Percentiles rank a stretch among this genome's conserved stretches.
Evolutionary conservation across 2,113 vertebrate genomes (phyloP).

Genomic region (Hippocampus zosterae): DNA sequence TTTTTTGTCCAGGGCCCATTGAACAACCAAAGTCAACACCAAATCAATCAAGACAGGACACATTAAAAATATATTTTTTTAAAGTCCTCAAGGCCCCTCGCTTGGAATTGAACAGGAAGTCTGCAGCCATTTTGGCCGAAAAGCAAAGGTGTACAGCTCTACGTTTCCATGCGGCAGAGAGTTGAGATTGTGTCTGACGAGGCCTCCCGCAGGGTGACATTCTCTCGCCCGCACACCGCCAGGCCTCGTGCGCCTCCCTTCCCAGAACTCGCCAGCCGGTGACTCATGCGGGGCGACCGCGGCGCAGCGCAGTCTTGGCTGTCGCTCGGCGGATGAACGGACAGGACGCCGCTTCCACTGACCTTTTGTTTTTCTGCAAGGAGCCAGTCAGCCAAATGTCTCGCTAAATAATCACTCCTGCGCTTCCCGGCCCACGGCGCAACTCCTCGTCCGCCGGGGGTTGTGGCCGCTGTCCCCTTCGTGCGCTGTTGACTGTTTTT

Average conservation of each 20-base stretch:
- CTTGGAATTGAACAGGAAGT: too few relatives aligned
- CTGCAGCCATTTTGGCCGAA: neutral
- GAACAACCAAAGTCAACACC: too few relatives aligned
- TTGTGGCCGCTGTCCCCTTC: conserved; percentile 15
- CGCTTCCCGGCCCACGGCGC: conserved; percentile 29
- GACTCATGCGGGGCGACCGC: conserved; percentile 52
- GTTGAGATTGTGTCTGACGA: conserved; percentile 32
- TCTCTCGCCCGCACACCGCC: conserved; percentile 10
- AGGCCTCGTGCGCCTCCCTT: conserved; percentile 38
- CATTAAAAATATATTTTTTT: too few relatives aligned
- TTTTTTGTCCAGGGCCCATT: neutral
- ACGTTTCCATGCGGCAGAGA: neutral
- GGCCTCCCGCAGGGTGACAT: conserved; percentile 20
- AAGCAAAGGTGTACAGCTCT: neutral
- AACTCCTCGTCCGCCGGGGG: neutral
- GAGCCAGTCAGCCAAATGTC: conserved; percentile 48
- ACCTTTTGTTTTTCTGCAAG: conserved; percentile 46
- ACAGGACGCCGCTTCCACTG: conserved; percentile 46
- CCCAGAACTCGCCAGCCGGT: conserved; percentile 56
- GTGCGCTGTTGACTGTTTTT: conserved; percentile 4
- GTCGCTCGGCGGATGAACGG: conserved; percentile 26
- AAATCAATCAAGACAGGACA: too few relatives aligned
- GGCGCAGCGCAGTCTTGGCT: conserved; percentile 28
- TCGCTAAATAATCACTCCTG: conserved; percentile 33
- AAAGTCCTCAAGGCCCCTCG: too few relatives aligned